Base-by-base conservation (phyloP, 2,113 vertebrate genomes). In the Rhabdomys dilectus region DNA sequence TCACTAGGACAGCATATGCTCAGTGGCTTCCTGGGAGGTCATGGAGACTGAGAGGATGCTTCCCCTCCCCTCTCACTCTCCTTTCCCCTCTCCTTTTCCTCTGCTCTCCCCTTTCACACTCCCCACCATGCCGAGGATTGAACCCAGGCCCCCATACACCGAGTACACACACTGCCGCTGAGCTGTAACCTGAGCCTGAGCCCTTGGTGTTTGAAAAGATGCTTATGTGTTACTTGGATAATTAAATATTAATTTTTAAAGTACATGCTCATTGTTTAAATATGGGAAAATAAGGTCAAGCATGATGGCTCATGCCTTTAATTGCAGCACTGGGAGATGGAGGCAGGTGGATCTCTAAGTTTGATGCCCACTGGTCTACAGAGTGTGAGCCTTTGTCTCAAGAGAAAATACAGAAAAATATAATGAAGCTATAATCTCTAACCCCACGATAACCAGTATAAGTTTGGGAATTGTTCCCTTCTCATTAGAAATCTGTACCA, bases 241-340 rank as follows among this genome's bases (percentile, higher is more conserved):
- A 94, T 94, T 97, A 31, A 82, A 82, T 91, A 64, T 87, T 91
- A 95, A 93, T 72, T 73, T 91, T 4, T 53, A 96, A 97, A 87
- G 89, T 80, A 86, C 19, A 4, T 64, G 13, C 51, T 85, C 45
- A 81, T 48, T 91, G 42, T 96, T 94, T 76, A 87, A 66, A 72
- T 82, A 56, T 66, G 62, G 12, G 56, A 93, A 92, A 70, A 56
- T 91, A 48, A 72, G 58, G 86, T 93, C n/a, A 88, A 91, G 62
- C 60, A 10, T 62, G n/a, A 39, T 45, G 22, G 78, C 21, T 12
- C 39, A 42, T 0, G 26, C 56, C 81, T 62, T 31, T 64, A 24
- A 42, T 42, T 7, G 13, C 26, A 84, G n/a, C 24, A 42, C 15
- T 60, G 81, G 58, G 81, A 85, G n/a, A 26, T 2, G 42, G 58